Percentiles rank a stretch among this genome's conserved stretches.
Conservation (phyloP, 2,888 invertebrate genomes). For the Dyspetes luteomarginatus region DNA sequence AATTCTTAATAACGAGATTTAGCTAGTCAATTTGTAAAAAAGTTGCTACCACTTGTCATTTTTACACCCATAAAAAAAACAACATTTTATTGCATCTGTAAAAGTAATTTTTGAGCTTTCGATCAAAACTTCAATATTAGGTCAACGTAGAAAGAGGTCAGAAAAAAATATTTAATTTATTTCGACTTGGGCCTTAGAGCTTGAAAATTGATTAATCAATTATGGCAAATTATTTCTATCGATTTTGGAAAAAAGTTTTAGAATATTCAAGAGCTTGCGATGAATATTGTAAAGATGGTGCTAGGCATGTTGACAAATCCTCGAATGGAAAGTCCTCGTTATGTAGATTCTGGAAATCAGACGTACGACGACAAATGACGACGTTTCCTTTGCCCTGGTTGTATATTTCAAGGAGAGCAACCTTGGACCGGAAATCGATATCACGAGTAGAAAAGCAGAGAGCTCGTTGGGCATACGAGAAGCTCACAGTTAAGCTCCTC, state of each 20-base stretch:
- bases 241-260: neutral
- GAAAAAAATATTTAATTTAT: too few relatives aligned
- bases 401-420: conserved; percentile 46
- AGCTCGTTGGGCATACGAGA: neutral
- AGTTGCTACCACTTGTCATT: too few relatives aligned
- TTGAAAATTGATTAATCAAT: too few relatives aligned
- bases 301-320: neutral
- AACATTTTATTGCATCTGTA: too few relatives aligned
- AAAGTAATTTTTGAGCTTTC: too few relatives aligned
- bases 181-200: too few relatives aligned
- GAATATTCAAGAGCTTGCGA: neutral
- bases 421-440: conserved; percentile 63
- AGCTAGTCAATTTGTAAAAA: too few relatives aligned
- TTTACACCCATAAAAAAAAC: too few relatives aligned
- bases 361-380: neutral
- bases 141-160: too few relatives aligned
- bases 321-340: neutral
- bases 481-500: conserved; percentile 38
- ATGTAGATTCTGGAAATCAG: neutral
- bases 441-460: conserved; percentile 32
- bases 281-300: neutral
- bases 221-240: too few relatives aligned
- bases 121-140: too few relatives aligned
- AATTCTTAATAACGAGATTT: too few relatives aligned
- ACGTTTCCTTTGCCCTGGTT: conserved; percentile 15